These are phyloP conservation scores for Urocolius indicus DNA, from an alignment of 2,113 vertebrate genomes.

Conservation along the genomic window DNA sequence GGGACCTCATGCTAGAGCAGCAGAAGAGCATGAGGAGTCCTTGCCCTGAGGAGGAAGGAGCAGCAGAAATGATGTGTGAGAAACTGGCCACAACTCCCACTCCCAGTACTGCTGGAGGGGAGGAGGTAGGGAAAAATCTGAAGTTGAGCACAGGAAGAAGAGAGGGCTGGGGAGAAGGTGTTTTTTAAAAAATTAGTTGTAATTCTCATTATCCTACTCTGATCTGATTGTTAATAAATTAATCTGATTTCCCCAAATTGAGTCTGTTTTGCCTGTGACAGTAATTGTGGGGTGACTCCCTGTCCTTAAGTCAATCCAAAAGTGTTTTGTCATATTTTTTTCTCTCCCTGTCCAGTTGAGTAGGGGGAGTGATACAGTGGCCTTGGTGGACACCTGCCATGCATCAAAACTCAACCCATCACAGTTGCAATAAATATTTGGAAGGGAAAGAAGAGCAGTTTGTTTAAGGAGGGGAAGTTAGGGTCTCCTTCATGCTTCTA, in stretches of 20 bases:
- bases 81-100: neutral
- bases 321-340: neutral
- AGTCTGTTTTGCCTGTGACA: neutral
- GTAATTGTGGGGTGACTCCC: neutral
- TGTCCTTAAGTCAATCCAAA: neutral
- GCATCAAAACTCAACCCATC: neutral
- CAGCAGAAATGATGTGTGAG: fast-evolving
- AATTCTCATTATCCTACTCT: neutral
- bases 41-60: neutral
- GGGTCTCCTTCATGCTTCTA: neutral
- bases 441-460: neutral
- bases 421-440: neutral
- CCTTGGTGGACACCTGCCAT: neutral
- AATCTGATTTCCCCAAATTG: neutral
- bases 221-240: neutral
- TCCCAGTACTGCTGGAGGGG: neutral
- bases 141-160: neutral
- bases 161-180: neutral
- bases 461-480: neutral
- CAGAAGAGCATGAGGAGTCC: neutral
- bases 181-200: neutral
- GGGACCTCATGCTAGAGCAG: neutral
- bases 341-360: neutral
- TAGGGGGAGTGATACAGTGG: neutral
- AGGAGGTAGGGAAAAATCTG: neutral